phyloP scores from a whole-genome alignment of 2,888 invertebrate genomes.

The Magallana nippona region DNA sequence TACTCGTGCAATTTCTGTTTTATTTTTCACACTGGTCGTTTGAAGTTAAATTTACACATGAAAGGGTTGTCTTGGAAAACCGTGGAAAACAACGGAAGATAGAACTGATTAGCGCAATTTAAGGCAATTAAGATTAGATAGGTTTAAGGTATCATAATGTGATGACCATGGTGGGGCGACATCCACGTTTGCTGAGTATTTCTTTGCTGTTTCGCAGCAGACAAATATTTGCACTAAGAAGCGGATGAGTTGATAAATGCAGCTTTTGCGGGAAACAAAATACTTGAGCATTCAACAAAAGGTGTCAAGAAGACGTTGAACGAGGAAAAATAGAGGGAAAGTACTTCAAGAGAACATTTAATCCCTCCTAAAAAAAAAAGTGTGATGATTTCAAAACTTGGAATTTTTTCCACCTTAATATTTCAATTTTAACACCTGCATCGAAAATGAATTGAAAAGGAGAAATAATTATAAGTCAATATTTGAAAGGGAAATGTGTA shows the following conservation, averaged over 20 bases:
- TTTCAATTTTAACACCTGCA: slow-evolving; percentile 47
- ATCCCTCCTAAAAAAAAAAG: neutral
- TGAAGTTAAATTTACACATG: slow-evolving; percentile 44
- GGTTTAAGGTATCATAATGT: slow-evolving; percentile 27
- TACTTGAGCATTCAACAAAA: slow-evolving; percentile 33
- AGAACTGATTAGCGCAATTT: slow-evolving; percentile 42
- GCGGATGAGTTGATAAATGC: slow-evolving; percentile 32
- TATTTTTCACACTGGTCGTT: slow-evolving; percentile 44
- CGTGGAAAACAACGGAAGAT: slow-evolving; percentile 48
- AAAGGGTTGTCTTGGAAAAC: slow-evolving; percentile 40
- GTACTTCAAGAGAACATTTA: slow-evolving; percentile 29
- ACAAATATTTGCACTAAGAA: slow-evolving; percentile 27
- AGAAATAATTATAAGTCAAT: slow-evolving; percentile 48
- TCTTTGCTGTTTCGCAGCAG: slow-evolving; percentile 18
- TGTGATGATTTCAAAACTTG: slow-evolving; percentile 29
- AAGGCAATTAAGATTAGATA: slow-evolving; percentile 45
- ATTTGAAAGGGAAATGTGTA: slow-evolving; percentile 48
- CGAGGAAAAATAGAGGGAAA: slow-evolving; percentile 1
- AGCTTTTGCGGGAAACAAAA: slow-evolving; percentile 31
- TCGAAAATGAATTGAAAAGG: slow-evolving; percentile 39
- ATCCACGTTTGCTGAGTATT: slow-evolving; percentile 10
- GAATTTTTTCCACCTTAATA: neutral
- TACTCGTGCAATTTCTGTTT: slow-evolving; percentile 34
- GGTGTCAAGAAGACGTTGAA: slow-evolving; percentile 31
- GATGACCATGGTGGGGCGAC: slow-evolving; percentile 28